Percentiles rank a stretch among this genome's conserved stretches.
Conservation (phyloP, 2,113 vertebrate species). For the Notothenia rossii region DNA sequence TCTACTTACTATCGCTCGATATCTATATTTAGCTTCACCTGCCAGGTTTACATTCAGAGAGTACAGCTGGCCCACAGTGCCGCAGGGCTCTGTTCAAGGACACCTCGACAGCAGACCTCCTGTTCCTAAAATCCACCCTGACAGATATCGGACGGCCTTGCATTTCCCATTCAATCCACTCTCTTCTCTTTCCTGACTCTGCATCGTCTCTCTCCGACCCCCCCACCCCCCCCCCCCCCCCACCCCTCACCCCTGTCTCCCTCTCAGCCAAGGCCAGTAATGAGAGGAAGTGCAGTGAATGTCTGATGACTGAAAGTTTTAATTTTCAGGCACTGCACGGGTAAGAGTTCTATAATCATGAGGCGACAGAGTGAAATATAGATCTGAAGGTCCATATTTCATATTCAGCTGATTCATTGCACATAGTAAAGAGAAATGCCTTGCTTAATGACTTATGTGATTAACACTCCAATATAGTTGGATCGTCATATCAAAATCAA, state of each 20-base stretch:
- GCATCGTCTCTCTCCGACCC: neutral
- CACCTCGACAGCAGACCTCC: neutral
- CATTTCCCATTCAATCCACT: neutral
- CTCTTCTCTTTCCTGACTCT: neutral
- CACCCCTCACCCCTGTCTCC: neutral
- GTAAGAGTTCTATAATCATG: constrained; percentile 52
- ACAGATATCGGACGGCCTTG: neutral
- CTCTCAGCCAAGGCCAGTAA: constrained; percentile 8
- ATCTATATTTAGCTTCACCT: neutral
- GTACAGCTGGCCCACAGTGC: neutral
- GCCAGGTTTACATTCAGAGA: neutral
- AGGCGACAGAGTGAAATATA: constrained; percentile 42
- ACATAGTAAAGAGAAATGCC: neutral
- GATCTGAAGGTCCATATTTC: constrained; percentile 24
- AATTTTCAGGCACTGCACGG: constrained; percentile 32
- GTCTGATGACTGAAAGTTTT: constrained; percentile 36
- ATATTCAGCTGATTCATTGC: neutral
- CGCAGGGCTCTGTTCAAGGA: constrained; percentile 3
- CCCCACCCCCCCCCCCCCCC: neutral
- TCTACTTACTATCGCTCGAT: neutral
- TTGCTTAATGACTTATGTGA: neutral
- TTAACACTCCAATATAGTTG: neutral
- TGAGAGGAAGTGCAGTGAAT: constrained; percentile 26
- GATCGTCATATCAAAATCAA: neutral
- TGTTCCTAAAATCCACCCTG: neutral